phyloP scores from a whole-genome alignment of 1,140 invertebrate species.

The Armadillidium nasatum region DNA sequence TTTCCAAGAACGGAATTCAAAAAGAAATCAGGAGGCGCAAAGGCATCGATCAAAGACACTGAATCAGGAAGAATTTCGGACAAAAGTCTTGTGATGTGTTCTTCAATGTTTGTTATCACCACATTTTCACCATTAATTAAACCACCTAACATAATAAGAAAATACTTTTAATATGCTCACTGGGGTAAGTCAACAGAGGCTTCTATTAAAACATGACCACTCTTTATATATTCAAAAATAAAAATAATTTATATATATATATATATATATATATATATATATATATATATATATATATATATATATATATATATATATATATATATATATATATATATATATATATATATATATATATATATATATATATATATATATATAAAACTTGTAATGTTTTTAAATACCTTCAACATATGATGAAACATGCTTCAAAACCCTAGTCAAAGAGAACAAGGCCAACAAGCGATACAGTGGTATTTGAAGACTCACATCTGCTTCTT shows the following conservation, averaged over 20 bases:
- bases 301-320: too few species aligned
- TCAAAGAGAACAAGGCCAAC: constrained; percentile 45
- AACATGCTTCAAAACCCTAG: constrained; percentile 31
- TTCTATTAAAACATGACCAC: too few species aligned
- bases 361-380: too few species aligned
- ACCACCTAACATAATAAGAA: constrained; percentile 24
- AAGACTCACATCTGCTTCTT: constrained; percentile 28
- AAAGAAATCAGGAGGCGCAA: constrained; percentile 83
- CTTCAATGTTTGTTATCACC: constrained; percentile 47
- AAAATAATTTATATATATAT: too few species aligned
- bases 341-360: too few species aligned
- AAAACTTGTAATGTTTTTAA: too few species aligned
- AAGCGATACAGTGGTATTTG: constrained; percentile 45
- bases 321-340: too few species aligned
- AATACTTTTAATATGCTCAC: neutral
- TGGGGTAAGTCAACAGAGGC: too few species aligned
- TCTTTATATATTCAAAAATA: too few species aligned
- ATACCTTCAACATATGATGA: constrained; percentile 33
- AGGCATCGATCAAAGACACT: constrained; percentile 71
- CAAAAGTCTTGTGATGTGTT: constrained; percentile 61
- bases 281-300: too few species aligned
- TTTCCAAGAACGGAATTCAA: constrained; percentile 71
- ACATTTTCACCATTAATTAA: constrained; percentile 32
- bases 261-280: too few species aligned
- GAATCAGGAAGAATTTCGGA: constrained; percentile 64